Conservation (phyloP, 1,140 invertebrate species). For the Drosophila parabipectinata region DNA sequence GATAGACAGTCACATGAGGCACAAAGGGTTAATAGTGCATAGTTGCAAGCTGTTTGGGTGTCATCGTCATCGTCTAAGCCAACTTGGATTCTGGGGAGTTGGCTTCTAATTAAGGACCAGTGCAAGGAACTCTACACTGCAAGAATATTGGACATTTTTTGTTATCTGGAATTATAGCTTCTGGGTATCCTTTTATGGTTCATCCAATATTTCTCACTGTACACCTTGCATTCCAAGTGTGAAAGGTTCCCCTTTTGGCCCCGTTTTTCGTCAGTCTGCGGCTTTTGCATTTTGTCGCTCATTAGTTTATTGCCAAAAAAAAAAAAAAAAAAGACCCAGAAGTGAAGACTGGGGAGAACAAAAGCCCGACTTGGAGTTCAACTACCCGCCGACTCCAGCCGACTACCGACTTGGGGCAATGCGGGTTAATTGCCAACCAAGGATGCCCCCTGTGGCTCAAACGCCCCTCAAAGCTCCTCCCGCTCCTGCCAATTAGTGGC, state of each 20-base stretch:
- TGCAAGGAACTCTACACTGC: constrained; percentile 23
- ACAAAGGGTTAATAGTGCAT: constrained; percentile 81
- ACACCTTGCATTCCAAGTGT: constrained; percentile 61
- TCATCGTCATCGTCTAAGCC: constrained; percentile 66
- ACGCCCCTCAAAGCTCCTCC: not conserved
- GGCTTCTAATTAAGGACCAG: constrained; percentile 72
- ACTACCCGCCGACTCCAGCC: constrained; percentile 45
- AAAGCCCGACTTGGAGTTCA: constrained; percentile 65
- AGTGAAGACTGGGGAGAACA: constrained; percentile 20
- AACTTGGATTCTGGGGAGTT: constrained; percentile 56
- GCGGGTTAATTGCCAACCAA: constrained; percentile 73
- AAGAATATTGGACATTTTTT: not conserved
- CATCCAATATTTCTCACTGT: not conserved
- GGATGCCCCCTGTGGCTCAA: constrained; percentile 36
- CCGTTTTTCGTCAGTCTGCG: constrained; percentile 27
- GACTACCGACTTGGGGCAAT: constrained; percentile 34
- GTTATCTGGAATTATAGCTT: not conserved
- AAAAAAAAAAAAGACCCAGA: constrained; percentile 13
- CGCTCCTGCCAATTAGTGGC: constrained; percentile 76
- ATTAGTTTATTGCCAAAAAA: constrained; percentile 81
- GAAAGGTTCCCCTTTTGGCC: constrained; percentile 37
- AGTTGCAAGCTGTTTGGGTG: constrained; percentile 66
- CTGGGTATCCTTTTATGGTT: not conserved
- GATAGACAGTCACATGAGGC: constrained; percentile 48
- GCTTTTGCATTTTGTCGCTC: constrained; percentile 79